phyloP scores from a whole-genome alignment of 2,797 vertebrate species.

The Hypotaenidia philippensis region DNA sequence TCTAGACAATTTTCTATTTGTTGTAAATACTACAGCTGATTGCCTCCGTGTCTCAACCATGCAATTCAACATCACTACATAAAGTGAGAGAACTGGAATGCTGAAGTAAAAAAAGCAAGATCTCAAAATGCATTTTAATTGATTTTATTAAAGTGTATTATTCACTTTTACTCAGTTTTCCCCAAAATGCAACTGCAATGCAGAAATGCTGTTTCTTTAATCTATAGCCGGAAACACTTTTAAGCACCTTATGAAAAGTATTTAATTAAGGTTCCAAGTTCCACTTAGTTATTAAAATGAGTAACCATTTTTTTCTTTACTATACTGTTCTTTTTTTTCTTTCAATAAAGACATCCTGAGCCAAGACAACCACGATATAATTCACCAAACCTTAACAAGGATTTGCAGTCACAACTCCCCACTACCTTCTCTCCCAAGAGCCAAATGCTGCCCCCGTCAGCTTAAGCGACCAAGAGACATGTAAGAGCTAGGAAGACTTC shows the following conservation, averaged over 20 bases:
- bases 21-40: background rate
- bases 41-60: background rate
- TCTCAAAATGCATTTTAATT: background rate
- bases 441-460: rapidly evolving
- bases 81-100: background rate
- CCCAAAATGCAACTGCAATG: background rate
- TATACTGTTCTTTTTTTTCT: background rate
- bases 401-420: background rate
- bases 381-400: background rate
- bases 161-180: background rate
- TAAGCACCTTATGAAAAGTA: background rate
- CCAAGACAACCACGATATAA: background rate
- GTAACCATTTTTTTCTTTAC: background rate
- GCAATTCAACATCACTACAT: background rate
- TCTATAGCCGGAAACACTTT: background rate
- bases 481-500: background rate
- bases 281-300: background rate
- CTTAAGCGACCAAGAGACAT: no score
- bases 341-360: background rate
- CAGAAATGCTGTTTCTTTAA: background rate
- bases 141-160: background rate
- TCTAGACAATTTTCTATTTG: background rate
- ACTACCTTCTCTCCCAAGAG: background rate
- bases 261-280: background rate
- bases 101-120: background rate